Conservation (phyloP, 92 coral and sea anemone species). For the Palythoa caribaeorum region DNA sequence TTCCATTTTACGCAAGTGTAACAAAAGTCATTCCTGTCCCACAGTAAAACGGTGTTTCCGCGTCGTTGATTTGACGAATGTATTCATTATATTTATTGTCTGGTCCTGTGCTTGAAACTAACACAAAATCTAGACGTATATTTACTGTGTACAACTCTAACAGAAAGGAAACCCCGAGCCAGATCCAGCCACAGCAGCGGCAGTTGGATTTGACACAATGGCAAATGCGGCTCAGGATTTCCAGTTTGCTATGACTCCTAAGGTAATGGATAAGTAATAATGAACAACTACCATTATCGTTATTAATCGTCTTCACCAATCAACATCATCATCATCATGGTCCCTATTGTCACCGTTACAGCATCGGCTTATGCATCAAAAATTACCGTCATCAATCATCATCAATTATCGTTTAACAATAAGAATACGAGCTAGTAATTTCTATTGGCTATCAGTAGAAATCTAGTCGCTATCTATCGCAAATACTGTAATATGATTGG, state of each 20-base stretch:
- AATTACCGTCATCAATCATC: neutral
- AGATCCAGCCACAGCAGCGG: constrained; percentile 26
- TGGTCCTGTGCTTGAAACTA: neutral
- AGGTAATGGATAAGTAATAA: neutral
- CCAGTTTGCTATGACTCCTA: constrained; percentile 41
- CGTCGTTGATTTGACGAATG: neutral
- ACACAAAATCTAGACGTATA: neutral
- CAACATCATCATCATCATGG: neutral
- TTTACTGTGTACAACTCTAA: neutral
- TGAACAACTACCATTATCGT: neutral
- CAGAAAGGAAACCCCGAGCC: constrained; percentile 36
- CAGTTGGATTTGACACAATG: constrained; percentile 37
- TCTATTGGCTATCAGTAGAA: no score
- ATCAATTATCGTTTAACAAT: neutral
- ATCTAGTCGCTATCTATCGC: no score
- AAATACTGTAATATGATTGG: no score
- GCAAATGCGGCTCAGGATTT: constrained; percentile 31
- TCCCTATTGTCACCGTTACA: neutral
- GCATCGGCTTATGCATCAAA: no score
- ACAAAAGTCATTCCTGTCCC: neutral
- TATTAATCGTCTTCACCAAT: neutral
- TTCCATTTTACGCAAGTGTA: neutral
- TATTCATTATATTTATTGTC: neutral
- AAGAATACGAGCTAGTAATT: no score
- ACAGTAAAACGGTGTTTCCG: neutral